Base-by-base conservation (phyloP, 1,140 invertebrate genomes). In the Platorchestia sp. region DNA sequence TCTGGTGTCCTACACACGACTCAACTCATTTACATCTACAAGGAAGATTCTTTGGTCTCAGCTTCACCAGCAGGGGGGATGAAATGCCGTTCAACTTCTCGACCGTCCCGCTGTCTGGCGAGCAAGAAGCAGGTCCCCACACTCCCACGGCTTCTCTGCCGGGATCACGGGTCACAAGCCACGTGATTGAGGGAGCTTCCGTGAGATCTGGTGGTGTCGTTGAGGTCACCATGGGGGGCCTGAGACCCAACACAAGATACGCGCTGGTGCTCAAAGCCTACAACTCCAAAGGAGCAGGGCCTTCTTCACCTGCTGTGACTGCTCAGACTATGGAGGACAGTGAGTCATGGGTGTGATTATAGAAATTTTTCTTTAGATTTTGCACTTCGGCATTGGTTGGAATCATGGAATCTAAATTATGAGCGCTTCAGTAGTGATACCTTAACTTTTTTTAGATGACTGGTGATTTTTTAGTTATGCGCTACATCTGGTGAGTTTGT, bases 221-320 rank as follows among this genome's bases (percentile, higher is more conserved):
- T 44, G 91, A 93, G n/a, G 91, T 93, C 91, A 45, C 91, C 44
- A 36, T 93, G 41, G 43, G 36, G 22, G 91, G 45, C 91, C n/a
- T 93, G 41, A 45, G 45, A 36, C 91, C 91, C 45, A 45, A 93
- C 45, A 93, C 91, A 0, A 42, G 91, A 42, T 99, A 99, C 97
- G 98, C 98, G 1, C 98, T 99, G 0, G 98, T 99, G 16, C 98
- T 99, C 42, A 99, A 99, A 97, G 99, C 99, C 0, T 99, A 99
- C 97, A 99, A 99, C 97, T 98, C 98, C 97, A 98, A 99, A 96
- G 99, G 99, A 27, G 98, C 98, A 0, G 99, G 99, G 75, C 99
- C 99, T 0, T 98, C 99, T 97, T 99, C 98, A 41, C 98, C 98
- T 90, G 98, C 98, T 59, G 97, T 98, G 0, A 97, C 98, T 0